phyloP scores from a whole-genome alignment of 2,888 invertebrate species.

The Tethea ocularis region DNA sequence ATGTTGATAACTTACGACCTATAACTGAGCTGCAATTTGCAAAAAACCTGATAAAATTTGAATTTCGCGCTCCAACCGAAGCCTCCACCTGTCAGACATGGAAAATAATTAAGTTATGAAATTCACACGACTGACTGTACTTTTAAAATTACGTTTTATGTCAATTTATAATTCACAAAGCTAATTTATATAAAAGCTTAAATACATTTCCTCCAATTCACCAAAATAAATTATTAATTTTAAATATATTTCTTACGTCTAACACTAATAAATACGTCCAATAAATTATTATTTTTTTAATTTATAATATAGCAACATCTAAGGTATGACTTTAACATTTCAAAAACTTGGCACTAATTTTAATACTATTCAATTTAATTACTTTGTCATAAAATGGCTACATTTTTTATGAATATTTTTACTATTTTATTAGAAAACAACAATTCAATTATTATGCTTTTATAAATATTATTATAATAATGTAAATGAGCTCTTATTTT shows the following conservation, averaged over 20 bases:
- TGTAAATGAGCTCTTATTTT: background rate
- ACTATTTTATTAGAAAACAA: background rate
- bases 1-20: no score
- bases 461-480: background rate
- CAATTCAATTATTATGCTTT: conserved; percentile 1
- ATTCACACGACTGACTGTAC: background rate
- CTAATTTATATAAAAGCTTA: background rate
- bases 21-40: no score
- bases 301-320: background rate
- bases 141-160: background rate
- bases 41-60: no score
- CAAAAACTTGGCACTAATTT: conserved; percentile 35
- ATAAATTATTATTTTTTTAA: background rate
- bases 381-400: conserved; percentile 6
- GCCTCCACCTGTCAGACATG: no score
- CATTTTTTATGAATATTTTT: background rate
- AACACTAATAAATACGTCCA: background rate
- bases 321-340: conserved; percentile 18
- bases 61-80: no score
- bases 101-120: background rate
- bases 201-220: background rate
- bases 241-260: background rate
- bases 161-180: background rate
- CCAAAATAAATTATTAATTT: conserved; percentile 1
- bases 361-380: conserved; percentile 17